Percentiles rank a stretch among this genome's conserved stretches.
These are phyloP conservation scores for Caenorhabditis drosophilae DNA, from an alignment of 2,888 invertebrate species.

Conservation along the genomic window DNA sequence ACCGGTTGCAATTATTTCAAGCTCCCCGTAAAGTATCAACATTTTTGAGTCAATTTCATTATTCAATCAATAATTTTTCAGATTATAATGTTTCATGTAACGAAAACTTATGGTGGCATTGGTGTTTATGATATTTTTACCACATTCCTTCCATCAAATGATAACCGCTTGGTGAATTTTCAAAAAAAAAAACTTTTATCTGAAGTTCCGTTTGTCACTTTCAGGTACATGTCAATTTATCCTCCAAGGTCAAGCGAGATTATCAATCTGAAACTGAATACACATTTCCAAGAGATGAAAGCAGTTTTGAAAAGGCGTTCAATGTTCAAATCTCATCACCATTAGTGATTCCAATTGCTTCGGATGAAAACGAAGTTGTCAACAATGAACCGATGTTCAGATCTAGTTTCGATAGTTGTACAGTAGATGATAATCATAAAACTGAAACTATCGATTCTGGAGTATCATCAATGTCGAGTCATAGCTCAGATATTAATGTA, in stretches of 20 bases:
- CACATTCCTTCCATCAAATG: conserved; percentile 13
- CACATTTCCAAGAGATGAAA: conserved; percentile 24
- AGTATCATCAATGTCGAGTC: conserved; percentile 29
- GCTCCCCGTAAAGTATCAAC: too few species aligned
- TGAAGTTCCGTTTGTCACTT: too few species aligned
- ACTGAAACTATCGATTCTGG: conserved; percentile 29
- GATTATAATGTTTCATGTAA: conserved; percentile 24
- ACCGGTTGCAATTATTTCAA: too few species aligned
- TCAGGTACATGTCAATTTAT: conserved; percentile 12
- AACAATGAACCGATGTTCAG: neutral
- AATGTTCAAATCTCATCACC: conserved; percentile 12
- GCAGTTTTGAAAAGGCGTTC: conserved; percentile 19
- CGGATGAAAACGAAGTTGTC: neutral
- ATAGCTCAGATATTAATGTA: conserved; percentile 10
- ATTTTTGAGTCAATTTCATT: too few species aligned
- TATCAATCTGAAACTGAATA: conserved; percentile 11
- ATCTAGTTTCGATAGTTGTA: neutral
- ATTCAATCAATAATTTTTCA: conserved; percentile 9
- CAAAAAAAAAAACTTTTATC: too few species aligned
- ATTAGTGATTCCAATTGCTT: conserved; percentile 3
- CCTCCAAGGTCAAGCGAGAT: neutral
- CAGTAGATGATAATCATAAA: conserved; percentile 7
- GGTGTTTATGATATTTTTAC: conserved; percentile 18
- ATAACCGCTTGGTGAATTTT: conserved; percentile 6
- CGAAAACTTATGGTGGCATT: neutral